Conservation (phyloP, 1,140 invertebrate genomes). For the Diploscapter pachys region DNA sequence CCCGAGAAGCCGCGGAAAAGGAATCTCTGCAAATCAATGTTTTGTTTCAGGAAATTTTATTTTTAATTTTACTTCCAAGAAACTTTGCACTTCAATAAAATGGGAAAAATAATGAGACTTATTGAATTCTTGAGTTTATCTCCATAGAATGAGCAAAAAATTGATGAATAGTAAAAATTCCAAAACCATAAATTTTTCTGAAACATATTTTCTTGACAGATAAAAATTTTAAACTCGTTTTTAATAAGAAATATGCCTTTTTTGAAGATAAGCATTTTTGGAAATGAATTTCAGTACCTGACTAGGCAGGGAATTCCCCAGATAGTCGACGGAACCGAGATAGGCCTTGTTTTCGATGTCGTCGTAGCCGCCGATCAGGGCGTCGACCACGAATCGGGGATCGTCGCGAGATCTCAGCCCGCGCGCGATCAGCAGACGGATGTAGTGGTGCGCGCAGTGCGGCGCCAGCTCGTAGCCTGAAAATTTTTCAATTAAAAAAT, state of each 20-base stretch:
- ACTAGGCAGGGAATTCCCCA: constrained; percentile 45
- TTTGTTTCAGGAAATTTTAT: too few species aligned
- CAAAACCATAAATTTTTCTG: too few species aligned
- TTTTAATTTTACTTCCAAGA: too few species aligned
- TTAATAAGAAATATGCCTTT: constrained; percentile 64
- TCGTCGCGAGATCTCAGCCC: constrained; percentile 71
- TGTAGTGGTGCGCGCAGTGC: constrained; percentile 83
- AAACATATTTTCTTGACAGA: too few species aligned
- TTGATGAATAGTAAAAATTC: too few species aligned
- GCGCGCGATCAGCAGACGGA: constrained; percentile 86
- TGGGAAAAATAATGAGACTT: too few species aligned
- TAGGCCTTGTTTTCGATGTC: constrained; percentile 60
- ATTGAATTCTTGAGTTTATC: too few species aligned
- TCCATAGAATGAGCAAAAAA: too few species aligned
- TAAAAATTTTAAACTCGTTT: constrained; percentile 59
- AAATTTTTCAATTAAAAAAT: not conserved
- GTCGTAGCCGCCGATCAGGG: constrained; percentile 84
- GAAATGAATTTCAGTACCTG: constrained; percentile 39
- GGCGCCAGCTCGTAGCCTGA: constrained; percentile 85
- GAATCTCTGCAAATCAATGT: constrained; percentile 70
- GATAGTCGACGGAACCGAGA: constrained; percentile 54
- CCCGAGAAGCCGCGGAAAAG: constrained; percentile 93
- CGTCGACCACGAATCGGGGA: constrained; percentile 69
- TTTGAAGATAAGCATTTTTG: constrained; percentile 18
- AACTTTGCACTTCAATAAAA: too few species aligned